Conservation (phyloP, 2,888 invertebrate genomes). For the Machimus atricapillus region DNA sequence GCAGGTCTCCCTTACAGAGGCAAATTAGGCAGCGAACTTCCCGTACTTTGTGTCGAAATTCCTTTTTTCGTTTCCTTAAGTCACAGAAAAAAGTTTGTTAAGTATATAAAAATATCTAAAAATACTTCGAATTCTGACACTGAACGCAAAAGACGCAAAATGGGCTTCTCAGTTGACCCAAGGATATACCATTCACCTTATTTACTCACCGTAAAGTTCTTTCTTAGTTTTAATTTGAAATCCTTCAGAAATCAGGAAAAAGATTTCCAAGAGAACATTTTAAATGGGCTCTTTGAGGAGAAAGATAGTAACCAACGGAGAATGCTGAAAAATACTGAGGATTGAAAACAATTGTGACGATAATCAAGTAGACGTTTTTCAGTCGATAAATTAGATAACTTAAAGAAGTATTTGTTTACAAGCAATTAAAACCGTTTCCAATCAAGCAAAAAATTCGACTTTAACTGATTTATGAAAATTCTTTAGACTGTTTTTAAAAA, state of each 20-base stretch:
- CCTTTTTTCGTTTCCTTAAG: not conserved
- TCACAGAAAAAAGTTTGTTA: not conserved
- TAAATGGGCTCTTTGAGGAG: not conserved
- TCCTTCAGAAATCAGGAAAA: not conserved
- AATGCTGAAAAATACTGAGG: not conserved
- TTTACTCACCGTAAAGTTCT: not conserved
- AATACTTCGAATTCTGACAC: not conserved
- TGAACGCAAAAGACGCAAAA: not conserved
- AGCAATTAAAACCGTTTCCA: not conserved
- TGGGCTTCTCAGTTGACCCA: not conserved
- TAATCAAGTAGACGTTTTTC: not conserved
- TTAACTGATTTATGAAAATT: not conserved
- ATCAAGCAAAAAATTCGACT: not conserved
- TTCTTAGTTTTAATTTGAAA: not conserved
- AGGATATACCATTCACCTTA: not conserved
- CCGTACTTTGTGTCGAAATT: not conserved
- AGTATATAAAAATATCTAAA: not conserved
- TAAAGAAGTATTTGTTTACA: not conserved
- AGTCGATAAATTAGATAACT: not conserved
- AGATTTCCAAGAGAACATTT: not conserved
- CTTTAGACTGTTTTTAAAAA: not conserved
- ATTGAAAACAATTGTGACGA: not conserved
- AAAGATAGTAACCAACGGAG: not conserved
- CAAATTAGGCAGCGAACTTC: not conserved
- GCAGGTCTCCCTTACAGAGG: not conserved